These are phyloP conservation scores for Crenichthys baileyi DNA, from an alignment of 2,797 vertebrate genomes.

Conservation along the genomic window DNA sequence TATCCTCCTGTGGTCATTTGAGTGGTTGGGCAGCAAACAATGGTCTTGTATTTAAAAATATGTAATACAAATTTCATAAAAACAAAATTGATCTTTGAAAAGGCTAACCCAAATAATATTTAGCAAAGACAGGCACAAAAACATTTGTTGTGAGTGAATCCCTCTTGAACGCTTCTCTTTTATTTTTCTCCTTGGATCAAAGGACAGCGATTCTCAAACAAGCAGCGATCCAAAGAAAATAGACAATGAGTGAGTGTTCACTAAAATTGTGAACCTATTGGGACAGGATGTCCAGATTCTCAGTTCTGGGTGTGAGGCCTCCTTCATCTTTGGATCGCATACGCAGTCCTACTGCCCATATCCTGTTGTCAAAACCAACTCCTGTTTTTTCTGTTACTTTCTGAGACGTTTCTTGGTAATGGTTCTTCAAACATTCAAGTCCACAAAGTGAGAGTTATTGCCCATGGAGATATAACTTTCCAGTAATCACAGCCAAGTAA, in stretches of 20 bases:
- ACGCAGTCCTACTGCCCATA: constrained; percentile 23
- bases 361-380: constrained; percentile 32
- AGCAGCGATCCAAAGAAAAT: constrained; percentile 23
- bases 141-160: constrained; percentile 2
- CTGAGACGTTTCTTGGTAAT: constrained; percentile 44
- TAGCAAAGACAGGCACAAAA: constrained; percentile 9
- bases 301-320: constrained; percentile 34
- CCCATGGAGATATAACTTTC: constrained; percentile 68
- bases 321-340: background rate
- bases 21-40: background rate
- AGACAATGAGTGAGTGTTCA: constrained; percentile 38
- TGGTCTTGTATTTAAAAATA: too few relatives aligned
- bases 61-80: background rate
- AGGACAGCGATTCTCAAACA: constrained; percentile 8
- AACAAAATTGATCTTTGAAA: background rate
- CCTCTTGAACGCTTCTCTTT: constrained; percentile 8
- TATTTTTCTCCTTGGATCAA: constrained; percentile 13
- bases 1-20: background rate
- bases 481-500: constrained; percentile 69
- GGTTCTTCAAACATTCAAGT: constrained; percentile 52
- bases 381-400: constrained; percentile 24
- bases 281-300: constrained; percentile 28
- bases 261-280: constrained; percentile 29
- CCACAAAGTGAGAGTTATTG: constrained; percentile 48
- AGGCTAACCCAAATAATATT: background rate